Conservation (phyloP, 37 sponge, comb jelly and placozoan genomes). For the Lycopodina hypogea region DNA sequence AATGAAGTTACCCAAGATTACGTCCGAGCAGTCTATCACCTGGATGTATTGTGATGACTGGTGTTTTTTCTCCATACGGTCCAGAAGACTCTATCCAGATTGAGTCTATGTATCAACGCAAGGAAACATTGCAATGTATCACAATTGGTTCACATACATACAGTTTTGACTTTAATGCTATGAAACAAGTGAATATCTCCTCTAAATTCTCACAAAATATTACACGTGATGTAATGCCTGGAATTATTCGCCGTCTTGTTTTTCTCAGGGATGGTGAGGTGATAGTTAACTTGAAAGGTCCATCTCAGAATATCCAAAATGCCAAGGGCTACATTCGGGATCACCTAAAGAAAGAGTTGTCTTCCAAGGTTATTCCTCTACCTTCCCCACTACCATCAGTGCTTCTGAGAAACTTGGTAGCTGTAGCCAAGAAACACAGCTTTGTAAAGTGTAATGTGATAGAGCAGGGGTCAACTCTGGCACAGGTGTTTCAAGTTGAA, state of each 20-base stretch:
- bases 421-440: not conserved
- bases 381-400: not conserved
- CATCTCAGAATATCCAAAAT: slow-evolving; percentile 11
- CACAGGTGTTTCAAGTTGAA: slow-evolving; percentile 1
- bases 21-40: not conserved
- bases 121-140: not conserved
- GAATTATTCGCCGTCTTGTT: too few relatives aligned
- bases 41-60: slow-evolving; percentile 53
- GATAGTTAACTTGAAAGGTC: slow-evolving; percentile 31
- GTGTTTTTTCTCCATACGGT: slow-evolving; percentile 21
- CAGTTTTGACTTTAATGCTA: slow-evolving; percentile 36
- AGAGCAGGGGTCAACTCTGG: not conserved
- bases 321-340: slow-evolving; percentile 2
- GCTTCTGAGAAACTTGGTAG: not conserved
- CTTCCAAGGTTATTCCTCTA: not conserved
- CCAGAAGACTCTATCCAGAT: slow-evolving; percentile 25
- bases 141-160: slow-evolving; percentile 7
- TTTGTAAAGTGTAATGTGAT: not conserved
- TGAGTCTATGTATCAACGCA: slow-evolving; percentile 19
- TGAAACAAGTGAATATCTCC: slow-evolving; percentile 32
- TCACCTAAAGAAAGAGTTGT: slow-evolving; percentile 4
- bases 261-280: not conserved
- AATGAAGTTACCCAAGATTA: too few relatives aligned
- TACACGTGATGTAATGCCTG: not conserved
- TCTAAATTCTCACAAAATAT: slow-evolving; percentile 18